Base-by-base conservation (phyloP, 2,888 invertebrate species). In the Nomada fabriciana region DNA sequence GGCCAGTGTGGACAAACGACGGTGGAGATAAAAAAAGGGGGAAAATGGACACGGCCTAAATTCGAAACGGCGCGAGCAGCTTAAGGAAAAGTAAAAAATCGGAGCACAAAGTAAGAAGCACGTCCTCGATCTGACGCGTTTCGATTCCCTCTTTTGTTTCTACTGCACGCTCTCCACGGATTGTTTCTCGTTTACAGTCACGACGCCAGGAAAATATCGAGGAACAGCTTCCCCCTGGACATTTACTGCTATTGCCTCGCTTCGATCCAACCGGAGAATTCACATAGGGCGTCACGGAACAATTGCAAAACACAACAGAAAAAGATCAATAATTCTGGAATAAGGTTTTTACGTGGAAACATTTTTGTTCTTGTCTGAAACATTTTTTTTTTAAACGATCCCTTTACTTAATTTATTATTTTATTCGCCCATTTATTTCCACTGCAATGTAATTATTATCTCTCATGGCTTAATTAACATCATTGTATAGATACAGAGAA, bases 191-290 rank as follows among this genome's bases (percentile, higher is more conserved):
- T 53, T 53, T 53, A 53, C n/a, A n/a, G 9, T n/a, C 18, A 2
- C 53, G 9, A 20, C 10, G n/a, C n/a, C 4, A 60, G 59, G 47
- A 52, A 73, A 80, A 80, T 76, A 80, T 80, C 64, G 80, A 36
- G 2, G 43, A 60, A 72, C 23, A 52, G 67, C 47, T 61, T 64
- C 57, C 23, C 36, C 59, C 25, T 20, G 36, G 23, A 20, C 25
- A 50, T 55, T 36, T 57, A 52, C 42, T 50, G 50, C 43, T 52
- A 76, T 72, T 76, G 52, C 67, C 61, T 53, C 18, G 15, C 57
- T 36, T 69, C 69, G 52, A 80, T 73, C 42, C 60, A 18, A 23
- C 29, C 4, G 29, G 15, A 18, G 20, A 29, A 57, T 15, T 73
- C 20, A n/a, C 10, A 25, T 4, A 18, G 47, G 0, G 47, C 15